Evolutionary conservation across 2,797 vertebrate genomes (phyloP), one percentile per base, ranked within the genome.

Genomic region (Neosilurus hyrtlii): DNA sequence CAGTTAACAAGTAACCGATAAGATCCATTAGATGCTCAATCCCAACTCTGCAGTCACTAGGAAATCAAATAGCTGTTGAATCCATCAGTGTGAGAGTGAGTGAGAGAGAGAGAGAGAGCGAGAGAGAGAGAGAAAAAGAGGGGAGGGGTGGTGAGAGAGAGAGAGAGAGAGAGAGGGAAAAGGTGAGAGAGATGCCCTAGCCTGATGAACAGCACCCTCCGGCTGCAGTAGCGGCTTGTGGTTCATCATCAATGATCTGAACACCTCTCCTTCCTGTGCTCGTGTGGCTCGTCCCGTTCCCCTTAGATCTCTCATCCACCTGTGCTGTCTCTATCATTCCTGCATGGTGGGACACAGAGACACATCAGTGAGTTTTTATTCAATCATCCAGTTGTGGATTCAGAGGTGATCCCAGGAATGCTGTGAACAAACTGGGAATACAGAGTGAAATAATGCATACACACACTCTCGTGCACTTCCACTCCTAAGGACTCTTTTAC

Each of bases 251-350:
- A 0, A 98, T 96, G 3, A 99, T 99, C 93, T 99, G 97, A 87
- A 99, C 97, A 9, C 98, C 97, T 86, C 97, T 93, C 87, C 97
- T 93, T 66, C 94, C 91, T 18, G 87, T 87, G 88, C 95, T 94
- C 3, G 95, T 93, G 74, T 97, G 96, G 92, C 94, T 96, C 74
- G 95, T 93, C 75, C 97, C 97, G 62, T 98, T 97, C 82, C 97
- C 97, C 94, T 96, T 97, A 82, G 95, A 92, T 89, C 95, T 92
- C 93, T 99, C 98, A 76, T 99, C 98, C n/a, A 94, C 94, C 91
- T 97, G 97, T 81, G 96, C 97, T 0, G 94, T 97, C 90, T 99
- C 97, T 94, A 99, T 98, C 98, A 99, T 99, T 88, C 98, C 98
- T 99, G 84, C 61, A 66, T n/a, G 30, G 9, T 22, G 12, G 11